Percentiles rank a stretch among this genome's conserved stretches.
phyloP scores from a whole-genome alignment of 2,797 vertebrate species.

The Protonibea diacanthus region DNA sequence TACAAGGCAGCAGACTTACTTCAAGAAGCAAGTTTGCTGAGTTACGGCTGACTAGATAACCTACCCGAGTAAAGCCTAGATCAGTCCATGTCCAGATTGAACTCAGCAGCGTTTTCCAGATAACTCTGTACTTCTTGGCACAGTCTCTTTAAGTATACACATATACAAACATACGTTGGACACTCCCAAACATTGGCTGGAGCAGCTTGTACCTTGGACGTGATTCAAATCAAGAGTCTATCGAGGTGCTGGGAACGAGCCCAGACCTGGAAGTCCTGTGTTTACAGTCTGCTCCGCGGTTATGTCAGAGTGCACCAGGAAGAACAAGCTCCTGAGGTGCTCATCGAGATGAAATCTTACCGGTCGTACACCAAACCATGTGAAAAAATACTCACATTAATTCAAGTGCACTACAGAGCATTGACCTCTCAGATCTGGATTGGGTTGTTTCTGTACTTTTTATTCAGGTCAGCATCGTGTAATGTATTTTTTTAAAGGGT shows the following conservation, averaged over 20 bases:
- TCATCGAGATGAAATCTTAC: constrained; percentile 47
- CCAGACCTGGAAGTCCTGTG: constrained; percentile 80
- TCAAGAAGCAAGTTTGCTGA: background rate
- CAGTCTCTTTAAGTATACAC: background rate
- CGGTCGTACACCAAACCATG: constrained; percentile 18
- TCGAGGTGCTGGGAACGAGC: constrained; percentile 54
- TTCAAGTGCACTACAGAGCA: constrained; percentile 10
- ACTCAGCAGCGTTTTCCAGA: constrained; percentile 4
- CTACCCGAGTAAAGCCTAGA: background rate
- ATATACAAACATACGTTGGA: constrained; percentile 32
- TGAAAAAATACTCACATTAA: constrained; percentile 72
- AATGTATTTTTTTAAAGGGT: background rate
- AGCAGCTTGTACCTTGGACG: constrained; percentile 67
- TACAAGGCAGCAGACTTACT: background rate
- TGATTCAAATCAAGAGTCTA: constrained; percentile 53
- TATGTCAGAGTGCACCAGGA: constrained; percentile 58
- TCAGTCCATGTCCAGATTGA: background rate
- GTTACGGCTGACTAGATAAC: background rate
- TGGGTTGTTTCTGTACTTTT: background rate
- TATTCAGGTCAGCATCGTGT: background rate
- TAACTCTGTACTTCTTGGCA: background rate
- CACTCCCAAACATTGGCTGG: constrained; percentile 55
- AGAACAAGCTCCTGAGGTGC: constrained; percentile 43
- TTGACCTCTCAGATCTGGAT: background rate
- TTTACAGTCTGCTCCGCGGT: constrained; percentile 68